Conservation (phyloP, 2,113 vertebrate species). For the Tupaia tana region DNA sequence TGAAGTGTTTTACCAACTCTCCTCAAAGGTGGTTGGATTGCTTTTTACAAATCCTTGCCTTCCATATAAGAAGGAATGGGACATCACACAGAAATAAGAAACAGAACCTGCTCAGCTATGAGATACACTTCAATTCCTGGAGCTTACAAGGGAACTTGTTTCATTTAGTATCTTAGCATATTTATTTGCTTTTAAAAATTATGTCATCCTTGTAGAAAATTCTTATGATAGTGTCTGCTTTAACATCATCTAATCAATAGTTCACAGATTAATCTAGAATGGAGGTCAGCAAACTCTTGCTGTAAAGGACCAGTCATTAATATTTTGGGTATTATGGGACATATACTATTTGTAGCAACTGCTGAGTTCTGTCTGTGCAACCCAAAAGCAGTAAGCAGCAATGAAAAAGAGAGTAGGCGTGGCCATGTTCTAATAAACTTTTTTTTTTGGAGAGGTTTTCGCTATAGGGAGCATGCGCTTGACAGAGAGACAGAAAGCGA, state of each 20-base stretch:
- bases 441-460: too few relatives aligned
- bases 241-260: background rate
- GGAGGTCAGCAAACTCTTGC: background rate
- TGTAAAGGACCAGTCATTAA: background rate
- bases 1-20: background rate
- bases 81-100: background rate
- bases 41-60: background rate
- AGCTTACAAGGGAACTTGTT: background rate
- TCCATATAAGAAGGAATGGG: background rate
- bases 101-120: background rate
- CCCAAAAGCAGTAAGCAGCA: background rate
- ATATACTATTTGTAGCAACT: background rate
- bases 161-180: background rate
- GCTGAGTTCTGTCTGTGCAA: background rate
- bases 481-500: too few relatives aligned
- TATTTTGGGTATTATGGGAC: background rate
- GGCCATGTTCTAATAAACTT: background rate
- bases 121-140: background rate
- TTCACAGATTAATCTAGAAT: background rate
- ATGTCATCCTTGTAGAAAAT: background rate
- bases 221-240: background rate
- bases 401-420: background rate
- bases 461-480: too few relatives aligned
- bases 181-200: constrained; percentile 16
- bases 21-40: background rate